Evolutionary conservation across 2,888 invertebrate species (phyloP), one percentile per base, ranked within the genome.

Genomic region (Andrena minutula): DNA sequence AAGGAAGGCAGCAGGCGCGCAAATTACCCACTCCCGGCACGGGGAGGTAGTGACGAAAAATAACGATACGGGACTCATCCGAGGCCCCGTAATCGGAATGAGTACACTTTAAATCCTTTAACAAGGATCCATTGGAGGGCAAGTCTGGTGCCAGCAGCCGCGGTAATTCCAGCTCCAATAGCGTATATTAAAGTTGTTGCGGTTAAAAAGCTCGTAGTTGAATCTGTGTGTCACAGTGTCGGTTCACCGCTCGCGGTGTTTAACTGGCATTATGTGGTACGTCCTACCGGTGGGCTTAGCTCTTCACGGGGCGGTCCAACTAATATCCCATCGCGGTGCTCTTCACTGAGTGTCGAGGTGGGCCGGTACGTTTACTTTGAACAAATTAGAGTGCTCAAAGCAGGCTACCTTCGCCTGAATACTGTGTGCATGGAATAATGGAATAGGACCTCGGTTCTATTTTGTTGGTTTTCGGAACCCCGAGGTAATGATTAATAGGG

Each of bases 1-100:
- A 95, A 96, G 96, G 96, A 96, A 95, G 95, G 96, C 96, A 96
- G 96, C 96, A 96, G 95, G 95, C 95, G 95, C 95, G 95, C 95
- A 95, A 95, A 95, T 95, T 95, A 95, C 95, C 95, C 95, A 95
- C 94, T 95, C 95, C 94, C 94, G 94, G 94, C 94, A 94, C 94
- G 94, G 94, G 94, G 94, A 95, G 95, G 95, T 95, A 95, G 94
- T 96, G 95, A 95, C 95, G 94, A 95, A 94, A 95, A 95, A 95
- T 95, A 95, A 95, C 95, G 94, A 95, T 95, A 94, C 94, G 94
- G 94, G 95, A 94, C 94, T 95, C 94, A 93, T 61, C 61, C 61
- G 61, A 61, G 95, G 95, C 95, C 95, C 95, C 95, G 30, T 30
- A 30, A 30, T 53, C 53, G 23, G 53, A 7, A 53, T 30, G 30